These are phyloP conservation scores for Drosophila carrolli DNA, from an alignment of 1,140 invertebrate species.

Conservation along the genomic window DNA sequence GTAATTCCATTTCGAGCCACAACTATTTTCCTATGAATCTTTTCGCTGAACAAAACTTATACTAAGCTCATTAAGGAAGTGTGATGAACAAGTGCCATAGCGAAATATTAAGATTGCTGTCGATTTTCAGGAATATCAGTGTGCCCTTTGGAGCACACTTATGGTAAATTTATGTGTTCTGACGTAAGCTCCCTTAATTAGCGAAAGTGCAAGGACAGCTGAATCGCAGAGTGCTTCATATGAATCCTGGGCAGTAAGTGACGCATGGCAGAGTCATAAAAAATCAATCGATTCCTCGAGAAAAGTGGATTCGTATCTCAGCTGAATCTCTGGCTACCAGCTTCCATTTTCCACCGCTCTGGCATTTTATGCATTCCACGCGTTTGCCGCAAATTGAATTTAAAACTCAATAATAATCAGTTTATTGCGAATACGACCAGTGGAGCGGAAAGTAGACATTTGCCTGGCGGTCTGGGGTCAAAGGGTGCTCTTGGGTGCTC, in stretches of 20 bases:
- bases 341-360: background rate
- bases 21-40: too few species aligned
- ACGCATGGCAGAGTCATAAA: constrained; percentile 43
- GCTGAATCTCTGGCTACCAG: constrained; percentile 11
- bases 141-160: constrained; percentile 19
- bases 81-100: background rate
- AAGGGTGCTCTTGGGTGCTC: background rate
- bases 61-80: background rate
- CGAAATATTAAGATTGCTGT: background rate
- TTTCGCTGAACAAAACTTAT: too few species aligned
- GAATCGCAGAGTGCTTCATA: constrained; percentile 12
- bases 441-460: constrained; percentile 41
- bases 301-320: constrained; percentile 21
- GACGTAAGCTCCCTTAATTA: constrained; percentile 46
- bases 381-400: constrained; percentile 55
- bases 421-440: constrained; percentile 61
- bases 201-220: constrained; percentile 40
- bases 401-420: constrained; percentile 56
- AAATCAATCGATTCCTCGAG: constrained; percentile 43
- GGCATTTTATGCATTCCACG: constrained; percentile 42
- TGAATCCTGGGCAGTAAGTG: constrained; percentile 28
- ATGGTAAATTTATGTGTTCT: constrained; percentile 21
- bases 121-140: background rate
- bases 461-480: constrained; percentile 21
- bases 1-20: too few species aligned